A percentile compares a stretch with the other conserved stretches of the same genome.
phyloP scores from a whole-genome alignment of 1,140 invertebrate species.

The Phenacoccus solenopsis region DNA sequence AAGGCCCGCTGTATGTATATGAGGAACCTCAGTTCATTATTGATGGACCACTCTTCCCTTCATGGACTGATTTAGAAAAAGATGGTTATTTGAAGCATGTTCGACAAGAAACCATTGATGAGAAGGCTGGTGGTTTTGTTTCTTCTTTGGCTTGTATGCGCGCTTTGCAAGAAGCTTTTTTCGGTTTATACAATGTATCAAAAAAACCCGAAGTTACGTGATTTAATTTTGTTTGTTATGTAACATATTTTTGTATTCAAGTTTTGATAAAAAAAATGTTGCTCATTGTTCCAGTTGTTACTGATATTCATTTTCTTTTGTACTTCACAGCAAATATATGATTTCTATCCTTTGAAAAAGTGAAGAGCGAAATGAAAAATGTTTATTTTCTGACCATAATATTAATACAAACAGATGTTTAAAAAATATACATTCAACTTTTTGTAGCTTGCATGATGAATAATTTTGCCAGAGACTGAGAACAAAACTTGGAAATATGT shows the following conservation, averaged over 20 bases:
- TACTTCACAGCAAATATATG: background rate
- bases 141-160: slow-evolving; percentile 68
- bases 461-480: slow-evolving; percentile 89
- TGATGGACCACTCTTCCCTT: slow-evolving; percentile 63
- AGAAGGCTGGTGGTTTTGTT: slow-evolving; percentile 79
- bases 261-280: background rate
- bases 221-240: background rate
- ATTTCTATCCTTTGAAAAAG: background rate
- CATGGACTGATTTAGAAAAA: slow-evolving; percentile 44
- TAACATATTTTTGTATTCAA: background rate
- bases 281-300: slow-evolving; percentile 54
- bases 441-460: slow-evolving; percentile 76
- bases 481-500: slow-evolving; percentile 88
- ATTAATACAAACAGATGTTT: background rate
- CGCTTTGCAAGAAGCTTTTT: slow-evolving; percentile 80
- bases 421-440: slow-evolving; percentile 45
- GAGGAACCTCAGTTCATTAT: slow-evolving; percentile 41
- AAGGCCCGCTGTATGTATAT: slow-evolving; percentile 61
- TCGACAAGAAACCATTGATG: slow-evolving; percentile 49
- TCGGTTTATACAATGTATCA: slow-evolving; percentile 47
- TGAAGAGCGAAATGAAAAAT: background rate
- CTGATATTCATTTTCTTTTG: background rate
- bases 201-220: slow-evolving; percentile 5
- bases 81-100: slow-evolving; percentile 67
- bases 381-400: background rate